Evolutionary conservation across 2,797 vertebrate species (phyloP).

Genomic region (Dryobates pubescens): DNA sequence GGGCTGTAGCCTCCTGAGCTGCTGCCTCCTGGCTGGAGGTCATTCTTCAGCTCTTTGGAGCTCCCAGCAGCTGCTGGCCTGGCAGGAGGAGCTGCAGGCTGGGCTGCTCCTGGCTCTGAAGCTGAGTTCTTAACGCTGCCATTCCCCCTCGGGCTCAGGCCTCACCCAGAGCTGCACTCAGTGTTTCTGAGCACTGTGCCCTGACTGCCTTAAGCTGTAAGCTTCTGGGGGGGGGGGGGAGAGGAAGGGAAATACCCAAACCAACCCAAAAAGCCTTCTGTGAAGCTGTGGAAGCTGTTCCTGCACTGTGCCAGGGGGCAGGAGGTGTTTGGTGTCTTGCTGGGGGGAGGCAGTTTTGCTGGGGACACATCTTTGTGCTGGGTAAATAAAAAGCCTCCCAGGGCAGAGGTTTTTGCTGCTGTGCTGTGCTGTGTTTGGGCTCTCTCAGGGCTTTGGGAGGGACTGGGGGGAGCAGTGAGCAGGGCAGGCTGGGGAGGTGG

Average conservation of each 20-base stretch:
- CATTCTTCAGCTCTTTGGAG: background rate
- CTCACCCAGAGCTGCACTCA: constrained; percentile 47
- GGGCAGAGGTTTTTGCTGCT: background rate
- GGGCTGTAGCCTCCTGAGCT: background rate
- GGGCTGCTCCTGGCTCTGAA: background rate
- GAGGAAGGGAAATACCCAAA: background rate
- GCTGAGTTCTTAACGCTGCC: background rate
- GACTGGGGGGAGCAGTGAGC: too few relatives aligned
- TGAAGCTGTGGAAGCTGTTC: constrained; percentile 58
- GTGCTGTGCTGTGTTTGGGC: background rate
- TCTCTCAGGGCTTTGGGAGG: too few relatives aligned
- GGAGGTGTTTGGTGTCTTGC: background rate
- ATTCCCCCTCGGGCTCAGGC: background rate
- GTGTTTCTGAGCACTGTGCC: constrained; percentile 66
- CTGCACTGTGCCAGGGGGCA: constrained; percentile 36
- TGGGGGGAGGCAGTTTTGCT: constrained; percentile 33
- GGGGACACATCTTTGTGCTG: background rate
- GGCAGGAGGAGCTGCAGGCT: background rate
- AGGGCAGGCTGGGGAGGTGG: too few relatives aligned
- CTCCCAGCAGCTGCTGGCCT: background rate
- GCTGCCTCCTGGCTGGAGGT: background rate
- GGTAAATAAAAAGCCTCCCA: constrained; percentile 70
- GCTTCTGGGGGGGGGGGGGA: background rate
- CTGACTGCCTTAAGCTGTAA: constrained; percentile 59
- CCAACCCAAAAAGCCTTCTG: background rate